Percentiles rank a stretch among this genome's conserved stretches.
Conservation (phyloP, 1,140 invertebrate species). For the Magallana angulata region DNA sequence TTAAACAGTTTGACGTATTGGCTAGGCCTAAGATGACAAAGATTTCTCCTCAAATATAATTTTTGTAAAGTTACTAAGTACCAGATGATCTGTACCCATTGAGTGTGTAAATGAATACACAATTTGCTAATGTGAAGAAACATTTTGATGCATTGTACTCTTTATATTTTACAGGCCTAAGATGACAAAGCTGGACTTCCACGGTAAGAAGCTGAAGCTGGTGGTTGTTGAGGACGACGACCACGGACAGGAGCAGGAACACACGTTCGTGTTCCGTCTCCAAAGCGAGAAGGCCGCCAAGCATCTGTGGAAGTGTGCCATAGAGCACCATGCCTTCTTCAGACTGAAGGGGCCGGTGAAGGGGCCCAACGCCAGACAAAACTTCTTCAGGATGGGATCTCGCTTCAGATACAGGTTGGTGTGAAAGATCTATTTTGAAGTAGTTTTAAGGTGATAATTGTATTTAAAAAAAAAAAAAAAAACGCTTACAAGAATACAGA, state of each 20-base stretch:
- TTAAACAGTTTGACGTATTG: too few species aligned
- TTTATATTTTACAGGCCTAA: constrained; percentile 84
- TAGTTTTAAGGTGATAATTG: too few species aligned
- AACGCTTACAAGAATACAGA: too few species aligned
- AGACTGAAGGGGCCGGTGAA: constrained; percentile 92
- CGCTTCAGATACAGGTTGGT: constrained; percentile 89
- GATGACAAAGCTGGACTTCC: constrained; percentile 97
- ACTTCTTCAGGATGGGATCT: constrained; percentile 98
- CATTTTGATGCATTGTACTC: too few species aligned
- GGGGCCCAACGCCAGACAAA: constrained; percentile 92
- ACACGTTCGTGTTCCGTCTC: constrained; percentile 84
- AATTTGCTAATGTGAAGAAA: too few species aligned
- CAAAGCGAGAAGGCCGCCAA: constrained; percentile 98
- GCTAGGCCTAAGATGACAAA: too few species aligned
- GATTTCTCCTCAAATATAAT: too few species aligned
- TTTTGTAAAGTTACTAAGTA: too few species aligned
- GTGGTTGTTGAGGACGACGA: constrained; percentile 80
- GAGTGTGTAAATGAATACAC: too few species aligned
- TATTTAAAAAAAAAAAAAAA: too few species aligned
- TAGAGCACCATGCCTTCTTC: constrained; percentile 99
- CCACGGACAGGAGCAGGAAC: constrained; percentile 78
- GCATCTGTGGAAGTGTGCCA: constrained; percentile 98
- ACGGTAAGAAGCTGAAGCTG: constrained; percentile 85
- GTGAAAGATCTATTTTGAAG: neutral
- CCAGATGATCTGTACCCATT: too few species aligned